Base-by-base conservation (phyloP, 2,888 invertebrate species). In the Zaprionus lineosus region DNA sequence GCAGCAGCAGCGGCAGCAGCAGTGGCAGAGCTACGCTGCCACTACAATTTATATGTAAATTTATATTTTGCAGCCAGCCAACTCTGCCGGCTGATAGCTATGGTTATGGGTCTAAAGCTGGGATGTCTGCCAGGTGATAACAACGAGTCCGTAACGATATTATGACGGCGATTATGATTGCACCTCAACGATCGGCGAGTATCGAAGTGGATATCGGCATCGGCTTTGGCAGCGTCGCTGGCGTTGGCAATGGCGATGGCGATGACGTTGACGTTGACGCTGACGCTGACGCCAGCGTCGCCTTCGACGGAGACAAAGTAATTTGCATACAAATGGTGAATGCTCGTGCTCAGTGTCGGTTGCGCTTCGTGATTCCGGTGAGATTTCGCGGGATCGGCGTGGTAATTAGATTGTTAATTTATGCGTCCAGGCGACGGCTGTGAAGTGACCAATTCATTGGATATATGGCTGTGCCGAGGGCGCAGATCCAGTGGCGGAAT, bases 251-350 rank as follows among this genome's bases (percentile, higher is more conserved):
- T 12, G 43, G 8, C 26, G 34, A 1, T 21, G 5, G 0, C 29
- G 24, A n/a, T 33, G 28, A 18, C 26, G 44, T 19, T n/a, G n/a
- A n/a, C n/a, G n/a, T 50, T 43, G 59, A 58, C 72, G n/a, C 12
- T 4, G 31, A 9, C 1, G 11, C 31, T 8, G 34, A n/a, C n/a
- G 28, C 2, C 33, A 31, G 14, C 33, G 16, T 16, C 40, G 50
- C 8, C 41, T 44, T 29, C 28, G 41, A 4, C 51, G 24, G 53
- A 47, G 59, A 58, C 72, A 61, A 61, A 64, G 55, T 58, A 74
- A 82, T 82, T 82, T 82, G 81, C 81, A 82, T 82, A 84, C 83
- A 84, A 82, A 82, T 81, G 85, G 70, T 82, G 62, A 84, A 82
- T 83, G 81, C 81, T 82, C 81, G 85, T 76, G 76, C 76, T 78